Percentiles rank a stretch among this genome's conserved stretches.
Evolutionary conservation across 2,113 vertebrate species (phyloP).

Genomic region (Sorex araneus): DNA sequence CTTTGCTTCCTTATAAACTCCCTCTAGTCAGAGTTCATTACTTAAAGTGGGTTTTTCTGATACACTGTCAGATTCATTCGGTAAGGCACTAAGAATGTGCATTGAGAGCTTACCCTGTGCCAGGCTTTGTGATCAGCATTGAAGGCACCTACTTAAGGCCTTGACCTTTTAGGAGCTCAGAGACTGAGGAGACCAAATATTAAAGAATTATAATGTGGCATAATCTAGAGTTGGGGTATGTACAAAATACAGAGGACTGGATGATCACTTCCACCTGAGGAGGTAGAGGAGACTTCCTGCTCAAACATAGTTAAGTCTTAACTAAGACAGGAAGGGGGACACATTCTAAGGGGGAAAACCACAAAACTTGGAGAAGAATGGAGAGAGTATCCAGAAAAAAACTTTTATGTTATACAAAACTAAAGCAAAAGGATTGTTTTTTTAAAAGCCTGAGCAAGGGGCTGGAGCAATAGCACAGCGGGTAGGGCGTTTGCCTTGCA

Average conservation of each 20-base stretch:
- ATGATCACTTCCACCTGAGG: not conserved
- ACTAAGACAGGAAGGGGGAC: not conserved
- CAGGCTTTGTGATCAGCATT: not conserved
- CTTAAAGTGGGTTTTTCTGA: constrained; percentile 26
- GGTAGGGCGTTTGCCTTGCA: no score
- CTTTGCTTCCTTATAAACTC: constrained; percentile 25
- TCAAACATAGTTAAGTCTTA: not conserved
- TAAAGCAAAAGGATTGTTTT: constrained; percentile 36
- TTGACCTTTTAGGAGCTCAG: not conserved
- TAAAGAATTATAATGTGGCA: not conserved
- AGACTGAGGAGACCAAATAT: constrained; percentile 1
- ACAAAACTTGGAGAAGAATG: not conserved
- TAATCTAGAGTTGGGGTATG: not conserved
- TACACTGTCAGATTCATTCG: not conserved
- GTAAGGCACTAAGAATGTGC: not conserved
- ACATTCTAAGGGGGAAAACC: not conserved
- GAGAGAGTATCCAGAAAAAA: no score
- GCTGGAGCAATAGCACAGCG: no score
- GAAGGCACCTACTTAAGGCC: not conserved
- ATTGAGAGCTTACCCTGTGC: not conserved
- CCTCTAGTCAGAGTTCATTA: constrained; percentile 11
- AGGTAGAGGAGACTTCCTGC: not conserved
- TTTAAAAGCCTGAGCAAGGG: not conserved
- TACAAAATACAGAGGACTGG: not conserved
- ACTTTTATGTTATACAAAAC: not conserved